Evolutionary conservation across 2,888 invertebrate species (phyloP).

Genomic region (Melangyna quadrimaculata): DNA sequence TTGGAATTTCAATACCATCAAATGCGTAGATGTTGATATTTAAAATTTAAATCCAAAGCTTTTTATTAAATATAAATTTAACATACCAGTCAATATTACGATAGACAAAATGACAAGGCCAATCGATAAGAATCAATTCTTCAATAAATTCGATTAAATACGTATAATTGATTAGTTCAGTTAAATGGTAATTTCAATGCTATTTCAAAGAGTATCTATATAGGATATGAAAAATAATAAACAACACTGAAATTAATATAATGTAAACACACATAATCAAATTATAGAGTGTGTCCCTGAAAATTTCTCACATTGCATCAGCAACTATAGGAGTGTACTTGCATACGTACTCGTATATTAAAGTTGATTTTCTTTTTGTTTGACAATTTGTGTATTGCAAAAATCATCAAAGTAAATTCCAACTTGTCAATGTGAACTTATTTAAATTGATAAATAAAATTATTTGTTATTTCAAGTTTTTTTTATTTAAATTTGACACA

Average conservation of each 20-base stretch:
- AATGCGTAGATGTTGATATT: neutral
- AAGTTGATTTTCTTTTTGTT: neutral
- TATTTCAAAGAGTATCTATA: neutral
- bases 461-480: neutral
- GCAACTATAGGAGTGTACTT: neutral
- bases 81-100: neutral
- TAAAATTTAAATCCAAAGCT: neutral
- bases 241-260: neutral
- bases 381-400: neutral
- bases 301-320: neutral
- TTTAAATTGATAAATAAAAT: constrained; percentile 7
- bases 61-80: neutral
- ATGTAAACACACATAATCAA: neutral
- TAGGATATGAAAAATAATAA: neutral
- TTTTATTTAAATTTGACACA: neutral
- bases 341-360: neutral
- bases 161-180: constrained; percentile 11
- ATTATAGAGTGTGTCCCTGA: neutral
- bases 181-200: constrained; percentile 20
- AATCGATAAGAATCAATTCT: constrained; percentile 24
- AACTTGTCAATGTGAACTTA: constrained; percentile 10
- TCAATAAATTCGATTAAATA: constrained; percentile 14
- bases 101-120: neutral
- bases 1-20: neutral
- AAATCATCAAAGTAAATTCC: neutral